phyloP scores from a whole-genome alignment of 2,113 vertebrate genomes.

The Saguinus midas region DNA sequence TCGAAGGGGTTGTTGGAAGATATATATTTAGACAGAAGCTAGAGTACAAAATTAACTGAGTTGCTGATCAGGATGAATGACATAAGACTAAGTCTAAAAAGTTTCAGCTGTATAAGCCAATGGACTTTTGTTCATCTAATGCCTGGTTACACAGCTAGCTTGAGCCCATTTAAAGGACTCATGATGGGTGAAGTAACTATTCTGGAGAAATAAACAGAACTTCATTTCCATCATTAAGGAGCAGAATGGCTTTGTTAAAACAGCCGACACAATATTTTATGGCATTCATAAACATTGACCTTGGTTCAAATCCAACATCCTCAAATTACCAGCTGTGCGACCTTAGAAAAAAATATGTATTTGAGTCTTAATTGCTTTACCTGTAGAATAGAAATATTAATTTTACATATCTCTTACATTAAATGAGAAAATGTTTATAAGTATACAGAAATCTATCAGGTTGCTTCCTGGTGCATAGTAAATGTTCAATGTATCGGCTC shows the following conservation, averaged over 20 bases:
- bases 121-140: neutral
- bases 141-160: neutral
- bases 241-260: neutral
- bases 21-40: neutral
- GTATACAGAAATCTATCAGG: neutral
- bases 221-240: neutral
- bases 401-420: neutral
- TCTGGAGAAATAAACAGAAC: neutral
- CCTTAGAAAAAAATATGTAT: neutral
- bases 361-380: neutral
- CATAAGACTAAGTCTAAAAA: neutral
- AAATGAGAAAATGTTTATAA: conserved; percentile 12
- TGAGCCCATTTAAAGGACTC: neutral
- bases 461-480: neutral
- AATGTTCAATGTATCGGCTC: neutral
- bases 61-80: neutral
- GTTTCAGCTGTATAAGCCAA: neutral
- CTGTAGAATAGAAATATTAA: neutral
- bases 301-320: neutral
- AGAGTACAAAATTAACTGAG: neutral
- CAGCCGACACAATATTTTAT: neutral
- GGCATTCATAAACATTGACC: neutral
- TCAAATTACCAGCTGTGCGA: neutral
- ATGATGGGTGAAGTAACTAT: neutral
- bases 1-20: neutral